Evolutionary conservation across 2,888 invertebrate genomes (phyloP).

Genomic region (Patella depressa): DNA sequence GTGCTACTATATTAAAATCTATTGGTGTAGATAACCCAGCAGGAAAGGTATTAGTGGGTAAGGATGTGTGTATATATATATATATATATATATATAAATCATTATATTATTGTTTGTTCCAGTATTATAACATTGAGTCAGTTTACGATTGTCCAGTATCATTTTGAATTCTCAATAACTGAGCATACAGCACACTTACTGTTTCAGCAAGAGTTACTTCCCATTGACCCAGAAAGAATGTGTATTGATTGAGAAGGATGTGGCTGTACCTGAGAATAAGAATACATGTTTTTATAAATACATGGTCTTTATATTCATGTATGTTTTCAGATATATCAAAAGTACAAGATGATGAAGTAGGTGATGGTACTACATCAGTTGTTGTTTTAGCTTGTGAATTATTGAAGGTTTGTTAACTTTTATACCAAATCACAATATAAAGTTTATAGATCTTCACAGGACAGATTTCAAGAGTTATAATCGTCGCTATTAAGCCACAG

Average conservation of each 20-base stretch:
- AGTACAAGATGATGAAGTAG: slow-evolving; percentile 99
- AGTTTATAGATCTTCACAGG: too few relatives aligned
- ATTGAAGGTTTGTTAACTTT: slow-evolving; percentile 75
- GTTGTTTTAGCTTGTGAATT: slow-evolving; percentile 95
- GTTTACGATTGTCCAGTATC: too few relatives aligned
- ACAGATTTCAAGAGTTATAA: too few relatives aligned
- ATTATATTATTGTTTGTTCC: background rate
- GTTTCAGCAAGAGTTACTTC: too few relatives aligned
- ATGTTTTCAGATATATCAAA: slow-evolving; percentile 86
- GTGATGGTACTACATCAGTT: slow-evolving; percentile 99
- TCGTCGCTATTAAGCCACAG: too few relatives aligned
- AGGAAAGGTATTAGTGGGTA: slow-evolving; percentile 93
- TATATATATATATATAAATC: background rate
- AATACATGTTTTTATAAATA: too few relatives aligned
- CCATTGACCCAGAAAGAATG: too few relatives aligned
- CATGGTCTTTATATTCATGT: too few relatives aligned
- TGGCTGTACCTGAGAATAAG: too few relatives aligned
- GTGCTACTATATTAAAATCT: slow-evolving; percentile 96
- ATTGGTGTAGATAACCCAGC: slow-evolving; percentile 99
- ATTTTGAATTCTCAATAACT: too few relatives aligned
- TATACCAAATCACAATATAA: background rate
- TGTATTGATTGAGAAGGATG: too few relatives aligned
- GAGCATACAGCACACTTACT: too few relatives aligned
- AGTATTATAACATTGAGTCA: background rate
- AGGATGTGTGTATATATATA: slow-evolving; percentile 38